Base-by-base conservation (phyloP, 2,888 invertebrate species). In the Drosophila helvetica region DNA sequence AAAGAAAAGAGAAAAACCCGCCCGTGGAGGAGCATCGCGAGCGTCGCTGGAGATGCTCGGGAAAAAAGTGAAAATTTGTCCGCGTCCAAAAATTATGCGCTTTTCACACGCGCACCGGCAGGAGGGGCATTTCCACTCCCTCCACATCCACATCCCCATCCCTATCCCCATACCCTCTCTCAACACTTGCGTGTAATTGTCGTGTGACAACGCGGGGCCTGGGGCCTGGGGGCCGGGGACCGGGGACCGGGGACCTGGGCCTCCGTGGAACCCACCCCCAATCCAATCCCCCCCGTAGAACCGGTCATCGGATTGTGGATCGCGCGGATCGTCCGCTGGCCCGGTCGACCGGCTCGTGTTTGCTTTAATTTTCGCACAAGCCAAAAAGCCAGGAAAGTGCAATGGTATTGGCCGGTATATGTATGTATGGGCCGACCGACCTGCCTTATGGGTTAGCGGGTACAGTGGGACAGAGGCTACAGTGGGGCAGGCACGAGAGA, bases 11-110 rank as follows among this genome's bases (percentile, higher is more conserved):
- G 38, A 27, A 65, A 52, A 66, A 48, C 42, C 33, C 38, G 38
- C n/a, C 38, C 15, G 38, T 38, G 15, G 38, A 38, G 38, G 38
- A n/a, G n/a, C 38, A n/a, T 17, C 19, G 27, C 45, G 33, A 43
- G 6, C n/a, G 43, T 9, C 27, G 22, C 45, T 15, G 60, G 33
- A 47, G 58, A 55, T 68, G 70, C 78, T 68, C 66, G 63, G 77
- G 58, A 75, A 78, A 88, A 89, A 89, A 89, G 89, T 88, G 89
- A 89, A 89, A 89, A 89, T 87, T 87, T 87, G 88, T 86, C 82
- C 80, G 89, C 79, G 86, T 88, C 77, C 78, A 86, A 89, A 89
- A 89, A 89, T 85, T 89, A 89, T 89, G 88, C 88, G 89, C 89
- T 86, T 88, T 89, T 89, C 89, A 89, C 89, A 89, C 89, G 89